Evolutionary conservation across 2,113 vertebrate species (phyloP), one percentile per base, ranked within the genome.

Genomic region (Benitochromis conjunctus): DNA sequence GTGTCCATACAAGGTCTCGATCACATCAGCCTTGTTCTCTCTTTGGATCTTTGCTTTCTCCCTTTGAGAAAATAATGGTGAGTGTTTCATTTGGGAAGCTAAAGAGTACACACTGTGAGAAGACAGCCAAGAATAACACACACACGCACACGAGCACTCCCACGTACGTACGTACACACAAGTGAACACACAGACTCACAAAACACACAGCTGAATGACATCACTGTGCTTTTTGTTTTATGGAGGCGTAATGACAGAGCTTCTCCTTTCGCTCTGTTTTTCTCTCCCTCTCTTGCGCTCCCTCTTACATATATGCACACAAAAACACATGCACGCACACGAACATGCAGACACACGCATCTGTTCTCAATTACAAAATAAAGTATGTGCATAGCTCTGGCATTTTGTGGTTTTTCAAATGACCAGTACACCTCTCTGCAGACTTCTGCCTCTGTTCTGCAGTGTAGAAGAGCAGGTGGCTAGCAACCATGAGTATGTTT

Each of bases 241-340:
- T 92, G 94, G 90, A 92, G 93, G 93, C 92, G 90, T 95, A 94
- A 95, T 95, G 92, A 94, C 92, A 95, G 92, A 94, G 91, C 84
- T 84, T 80, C 86, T 80, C 86, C 54, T 57, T 51, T 62, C 43
- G 16, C 69, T 58, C 66, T 85, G 41, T 7, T 83, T 84, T 56
- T 88, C 80, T 46, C 54, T n/a, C 31, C 57, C 71, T 84, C 34
- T 86, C 62, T 60, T 53, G 43, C 36, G 54, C 79, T 48, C 83
- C 62, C 80, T 78, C 64, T 80, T 74, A 8, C 79, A 58, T 14
- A n/a, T 26, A 57, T 64, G 58, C 34, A 58, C 57, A 79, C n/a
- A 69, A 58, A 80, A 71, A 57, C 57, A 55, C 84, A 79, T 69
- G 55, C n/a, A 66, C 9, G 48, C 79, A 58, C 53, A 46, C 56